Base-by-base conservation (phyloP, 1,140 invertebrate species). In the Centruroides vittatus region DNA sequence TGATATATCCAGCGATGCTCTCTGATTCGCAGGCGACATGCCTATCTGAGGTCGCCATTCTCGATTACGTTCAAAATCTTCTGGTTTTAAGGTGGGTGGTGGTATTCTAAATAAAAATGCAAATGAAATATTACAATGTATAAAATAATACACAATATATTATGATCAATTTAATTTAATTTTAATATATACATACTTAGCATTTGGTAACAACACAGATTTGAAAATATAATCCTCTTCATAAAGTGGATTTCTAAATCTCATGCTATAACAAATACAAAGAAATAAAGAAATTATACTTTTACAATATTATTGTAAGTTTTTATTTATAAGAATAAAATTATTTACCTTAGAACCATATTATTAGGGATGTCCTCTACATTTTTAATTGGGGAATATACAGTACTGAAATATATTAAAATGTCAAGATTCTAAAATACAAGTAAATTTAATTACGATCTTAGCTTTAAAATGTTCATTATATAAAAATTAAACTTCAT, bases 221-320 rank as follows among this genome's bases (percentile, higher is more conserved):
- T 84, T 82, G 74, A 92, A 96, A 11, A 91, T 77, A 70, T 82
- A 89, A 65, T 83, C 83, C 3, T 77, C 77, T 1, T 78, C 74
- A 76, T 86, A 97, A 63, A 81, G 77, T 0, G 91, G 92, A 80
- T 97, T 91, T 59, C 82, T 73, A 72, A 79, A 96, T 51, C 82
- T 76, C 3, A 89, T 79, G 69, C 88, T 91, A 68, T 74, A 79
- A 41, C 50, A 70, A 80, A 65, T 91, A 68, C 75, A 79, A 41
- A 55, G 70, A 80, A 65, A 63, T 66, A 67, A 66, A 71, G 70
- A 68, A 65, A 65, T 58, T 66, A 41, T 41, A 41, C 0, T 41
- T 41, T 6, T 41, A 41, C 5, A 1, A 41, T 41, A 8, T 41
- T 41, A 41, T 41, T 41, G 8, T 23, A 23, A 23, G 23, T 23